phyloP scores from a whole-genome alignment of 2,888 invertebrate species.

The Epistrophella euchroma region DNA sequence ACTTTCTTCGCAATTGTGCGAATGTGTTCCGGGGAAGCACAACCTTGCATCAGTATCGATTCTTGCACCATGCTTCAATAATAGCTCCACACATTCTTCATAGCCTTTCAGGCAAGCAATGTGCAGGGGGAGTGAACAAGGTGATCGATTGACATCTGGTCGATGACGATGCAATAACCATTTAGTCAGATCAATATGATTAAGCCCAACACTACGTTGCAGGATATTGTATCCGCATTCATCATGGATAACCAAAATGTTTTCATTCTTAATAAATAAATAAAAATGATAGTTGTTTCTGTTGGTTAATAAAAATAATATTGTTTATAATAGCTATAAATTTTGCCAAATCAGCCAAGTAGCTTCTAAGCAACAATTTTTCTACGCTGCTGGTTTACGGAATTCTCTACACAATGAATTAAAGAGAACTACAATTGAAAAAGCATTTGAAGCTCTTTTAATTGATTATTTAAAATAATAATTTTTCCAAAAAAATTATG shows the following conservation, averaged over 20 bases:
- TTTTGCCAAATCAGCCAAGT: too few species aligned
- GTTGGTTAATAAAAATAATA: too few species aligned
- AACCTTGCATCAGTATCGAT: slow-evolving; percentile 89
- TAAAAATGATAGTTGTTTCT: background rate
- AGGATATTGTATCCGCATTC: slow-evolving; percentile 89
- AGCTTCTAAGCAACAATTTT: too few species aligned
- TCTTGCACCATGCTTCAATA: slow-evolving; percentile 89
- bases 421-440: too few species aligned
- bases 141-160: slow-evolving; percentile 88
- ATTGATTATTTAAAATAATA: too few species aligned
- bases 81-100: slow-evolving; percentile 88
- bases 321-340: too few species aligned
- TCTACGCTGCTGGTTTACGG: too few species aligned
- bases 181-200: slow-evolving; percentile 88
- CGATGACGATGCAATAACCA: slow-evolving; percentile 88
- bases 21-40: slow-evolving; percentile 90
- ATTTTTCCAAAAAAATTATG: too few species aligned
- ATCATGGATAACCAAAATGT: slow-evolving; percentile 88
- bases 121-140: slow-evolving; percentile 90
- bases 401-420: too few species aligned
- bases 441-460: too few species aligned
- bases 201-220: slow-evolving; percentile 89
- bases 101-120: slow-evolving; percentile 90
- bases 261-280: slow-evolving; percentile 85
- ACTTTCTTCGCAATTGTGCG: slow-evolving; percentile 88